A percentile compares a stretch with the other conserved stretches of the same genome.
Conservation (phyloP, 2,797 vertebrate genomes). For the Anguilla obscura region DNA sequence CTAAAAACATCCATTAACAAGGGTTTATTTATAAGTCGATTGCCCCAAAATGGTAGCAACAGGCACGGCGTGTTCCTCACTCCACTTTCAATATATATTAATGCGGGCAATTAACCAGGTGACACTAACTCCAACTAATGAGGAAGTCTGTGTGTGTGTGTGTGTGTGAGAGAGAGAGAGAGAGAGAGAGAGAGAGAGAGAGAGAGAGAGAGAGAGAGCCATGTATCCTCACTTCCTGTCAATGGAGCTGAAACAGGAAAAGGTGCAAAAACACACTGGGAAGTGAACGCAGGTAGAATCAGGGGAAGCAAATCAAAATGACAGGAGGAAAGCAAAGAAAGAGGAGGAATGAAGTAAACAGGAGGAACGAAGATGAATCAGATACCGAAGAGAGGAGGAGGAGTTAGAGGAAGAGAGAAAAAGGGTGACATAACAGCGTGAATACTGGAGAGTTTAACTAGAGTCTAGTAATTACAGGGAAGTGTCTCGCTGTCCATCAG, state of each 20-base stretch:
- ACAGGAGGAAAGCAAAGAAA: not conserved
- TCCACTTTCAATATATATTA: not conserved
- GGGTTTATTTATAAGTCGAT: not conserved
- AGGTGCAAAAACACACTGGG: not conserved
- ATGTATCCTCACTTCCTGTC: not conserved
- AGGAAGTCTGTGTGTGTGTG: not conserved
- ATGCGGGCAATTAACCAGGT: not conserved
- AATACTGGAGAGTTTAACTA: constrained; percentile 65
- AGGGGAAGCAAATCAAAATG: not conserved
- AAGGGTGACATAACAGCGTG: constrained; percentile 61
- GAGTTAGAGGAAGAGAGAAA: constrained; percentile 47
- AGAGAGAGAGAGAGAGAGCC: not conserved
- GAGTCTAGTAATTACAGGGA: constrained; percentile 69
- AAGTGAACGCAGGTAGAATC: not conserved
- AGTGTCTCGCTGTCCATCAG: constrained; percentile 69
- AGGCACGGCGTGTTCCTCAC: not conserved
- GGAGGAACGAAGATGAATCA: not conserved
- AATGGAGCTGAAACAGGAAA: not conserved
- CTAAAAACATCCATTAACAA: not conserved
- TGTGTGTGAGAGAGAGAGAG: not conserved
- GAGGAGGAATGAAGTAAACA: not conserved
- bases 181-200: not conserved
- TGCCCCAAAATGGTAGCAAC: not conserved
- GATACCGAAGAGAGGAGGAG: not conserved
- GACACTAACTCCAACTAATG: not conserved